Conservation (phyloP, 2,797 vertebrate genomes). For the Nannoperca obscura region DNA sequence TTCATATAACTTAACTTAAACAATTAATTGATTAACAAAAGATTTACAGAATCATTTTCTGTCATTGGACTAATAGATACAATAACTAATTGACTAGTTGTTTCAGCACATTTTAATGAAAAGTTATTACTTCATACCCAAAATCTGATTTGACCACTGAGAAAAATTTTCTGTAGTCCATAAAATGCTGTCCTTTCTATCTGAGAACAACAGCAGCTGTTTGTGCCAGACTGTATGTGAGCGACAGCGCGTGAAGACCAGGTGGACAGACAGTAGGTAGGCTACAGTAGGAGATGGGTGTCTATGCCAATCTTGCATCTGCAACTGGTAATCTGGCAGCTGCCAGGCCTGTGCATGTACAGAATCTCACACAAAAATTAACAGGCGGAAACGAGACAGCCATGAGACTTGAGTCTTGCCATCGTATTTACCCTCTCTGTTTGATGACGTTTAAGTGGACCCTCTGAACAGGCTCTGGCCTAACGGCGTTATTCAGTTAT, state of each 20-base stretch:
- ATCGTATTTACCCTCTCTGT: constrained; percentile 27
- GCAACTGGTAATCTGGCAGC: constrained; percentile 42
- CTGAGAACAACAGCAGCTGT: constrained; percentile 35
- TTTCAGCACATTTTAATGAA: neutral
- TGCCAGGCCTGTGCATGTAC: constrained; percentile 17
- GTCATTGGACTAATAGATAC: neutral
- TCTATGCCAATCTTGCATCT: constrained; percentile 40
- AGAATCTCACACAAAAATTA: constrained; percentile 13
- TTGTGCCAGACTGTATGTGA: constrained; percentile 23
- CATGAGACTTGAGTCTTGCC: constrained; percentile 3
- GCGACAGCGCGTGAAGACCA: constrained; percentile 29
- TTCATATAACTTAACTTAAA: neutral
- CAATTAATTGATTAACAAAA: neutral
- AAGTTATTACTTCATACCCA: neutral
- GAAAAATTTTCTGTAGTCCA: constrained; percentile 20
- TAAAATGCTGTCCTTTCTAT: constrained; percentile 13
- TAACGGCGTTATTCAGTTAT: constrained; percentile 60
- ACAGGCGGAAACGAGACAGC: neutral
- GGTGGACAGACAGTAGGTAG: constrained; percentile 37
- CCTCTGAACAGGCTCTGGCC: constrained; percentile 29
- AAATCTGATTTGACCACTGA: constrained; percentile 23
- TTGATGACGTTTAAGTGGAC: constrained; percentile 39
- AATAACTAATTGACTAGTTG: neutral
- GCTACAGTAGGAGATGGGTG: constrained; percentile 14
- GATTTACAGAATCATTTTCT: neutral